Conservation (phyloP, 2,797 vertebrate species). For the Pelodytes ibericus region DNA sequence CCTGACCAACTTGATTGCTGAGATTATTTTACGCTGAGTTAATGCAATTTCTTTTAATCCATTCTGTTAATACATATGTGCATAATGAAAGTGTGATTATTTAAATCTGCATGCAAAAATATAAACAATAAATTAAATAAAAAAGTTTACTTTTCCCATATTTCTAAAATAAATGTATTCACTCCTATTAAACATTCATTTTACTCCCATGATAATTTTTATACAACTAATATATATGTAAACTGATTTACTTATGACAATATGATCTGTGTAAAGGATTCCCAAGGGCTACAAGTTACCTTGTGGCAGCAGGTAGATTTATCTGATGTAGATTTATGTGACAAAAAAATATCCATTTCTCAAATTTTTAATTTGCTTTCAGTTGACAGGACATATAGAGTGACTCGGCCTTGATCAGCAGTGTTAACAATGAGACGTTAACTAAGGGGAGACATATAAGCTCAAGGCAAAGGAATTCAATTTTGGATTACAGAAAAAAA, state of each 20-base stretch:
- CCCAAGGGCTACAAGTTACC: constrained; percentile 55
- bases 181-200: constrained; percentile 40
- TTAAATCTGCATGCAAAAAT: too few relatives aligned
- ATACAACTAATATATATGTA: constrained; percentile 61
- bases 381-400: constrained; percentile 55
- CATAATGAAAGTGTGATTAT: too few relatives aligned
- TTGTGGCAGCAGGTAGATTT: constrained; percentile 57
- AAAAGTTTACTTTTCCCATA: background rate
- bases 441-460: constrained; percentile 42
- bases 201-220: constrained; percentile 57
- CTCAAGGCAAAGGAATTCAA: constrained; percentile 47
- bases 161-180: constrained; percentile 40
- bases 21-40: too few relatives aligned
- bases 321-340: constrained; percentile 63
- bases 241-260: constrained; percentile 57
- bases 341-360: constrained; percentile 60
- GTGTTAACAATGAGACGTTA: constrained; percentile 55
- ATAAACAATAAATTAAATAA: background rate
- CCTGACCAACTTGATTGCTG: too few relatives aligned
- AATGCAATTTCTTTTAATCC: too few relatives aligned
- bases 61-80: too few relatives aligned
- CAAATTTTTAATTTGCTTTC: constrained; percentile 60
- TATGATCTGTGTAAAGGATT: constrained; percentile 54
- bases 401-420: constrained; percentile 55
- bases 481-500: constrained; percentile 27